Conservation (phyloP, 2,797 vertebrate species). For the Rhinella marina region DNA sequence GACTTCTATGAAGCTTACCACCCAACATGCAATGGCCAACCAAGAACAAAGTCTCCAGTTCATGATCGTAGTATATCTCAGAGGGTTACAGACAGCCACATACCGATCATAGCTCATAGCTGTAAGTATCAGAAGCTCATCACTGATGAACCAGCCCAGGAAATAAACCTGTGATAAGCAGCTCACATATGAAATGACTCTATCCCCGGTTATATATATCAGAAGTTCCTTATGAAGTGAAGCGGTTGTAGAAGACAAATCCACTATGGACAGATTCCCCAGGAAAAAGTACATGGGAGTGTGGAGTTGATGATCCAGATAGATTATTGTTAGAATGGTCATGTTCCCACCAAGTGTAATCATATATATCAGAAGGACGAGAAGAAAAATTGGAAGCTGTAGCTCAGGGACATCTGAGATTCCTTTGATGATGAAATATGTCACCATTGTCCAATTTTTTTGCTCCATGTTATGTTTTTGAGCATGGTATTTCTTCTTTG, state of each 20-base stretch:
- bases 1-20: neutral
- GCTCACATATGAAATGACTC: neutral
- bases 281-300: constrained; percentile 30
- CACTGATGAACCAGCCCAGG: neutral
- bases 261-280: neutral
- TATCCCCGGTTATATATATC: neutral
- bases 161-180: neutral
- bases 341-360: constrained; percentile 5
- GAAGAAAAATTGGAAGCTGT: neutral
- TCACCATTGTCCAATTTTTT: neutral
- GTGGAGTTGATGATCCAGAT: neutral
- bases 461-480: neutral
- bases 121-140: neutral
- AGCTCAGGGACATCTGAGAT: neutral
- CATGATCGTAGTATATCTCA: constrained; percentile 12
- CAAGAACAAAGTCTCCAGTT: neutral
- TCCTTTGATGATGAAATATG: constrained; percentile 20
- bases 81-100: neutral
- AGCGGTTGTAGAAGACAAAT: neutral
- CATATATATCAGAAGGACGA: neutral
- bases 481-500: no score
- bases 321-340: neutral
- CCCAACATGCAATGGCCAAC: neutral
- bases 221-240: neutral
- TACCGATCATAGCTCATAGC: constrained; percentile 22